Percentiles rank a stretch among this genome's conserved stretches.
Evolutionary conservation across 2,113 vertebrate species (phyloP).

Genomic region (Takifugu bimaculatus): DNA sequence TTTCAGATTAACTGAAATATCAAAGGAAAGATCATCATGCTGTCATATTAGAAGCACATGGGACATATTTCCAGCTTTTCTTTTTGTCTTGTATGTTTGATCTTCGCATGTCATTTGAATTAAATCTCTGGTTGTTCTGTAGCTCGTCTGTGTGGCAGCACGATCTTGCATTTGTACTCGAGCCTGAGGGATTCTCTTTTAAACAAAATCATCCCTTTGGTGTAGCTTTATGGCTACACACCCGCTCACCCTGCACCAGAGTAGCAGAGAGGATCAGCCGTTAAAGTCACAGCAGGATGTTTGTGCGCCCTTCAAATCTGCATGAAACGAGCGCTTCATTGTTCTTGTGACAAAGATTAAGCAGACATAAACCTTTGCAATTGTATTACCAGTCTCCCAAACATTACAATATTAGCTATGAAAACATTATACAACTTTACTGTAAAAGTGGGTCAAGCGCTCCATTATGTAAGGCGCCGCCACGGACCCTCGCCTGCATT

Average conservation of each 20-base stretch:
- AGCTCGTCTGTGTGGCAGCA: not conserved
- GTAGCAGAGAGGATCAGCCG: not conserved
- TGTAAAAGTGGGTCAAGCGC: not conserved
- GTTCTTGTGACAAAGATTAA: too few relatives aligned
- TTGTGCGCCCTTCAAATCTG: not conserved
- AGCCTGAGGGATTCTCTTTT: not conserved
- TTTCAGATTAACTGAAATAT: constrained; percentile 6
- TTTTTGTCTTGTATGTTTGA: constrained; percentile 13
- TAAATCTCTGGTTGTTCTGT: not conserved
- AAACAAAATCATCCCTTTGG: not conserved
- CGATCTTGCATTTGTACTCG: not conserved
- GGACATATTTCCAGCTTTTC: constrained; percentile 10
- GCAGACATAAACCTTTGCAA: too few relatives aligned
- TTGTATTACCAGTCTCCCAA: too few relatives aligned
- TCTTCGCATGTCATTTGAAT: constrained; percentile 9
- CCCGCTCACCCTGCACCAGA: not conserved
- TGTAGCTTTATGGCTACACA: not conserved
- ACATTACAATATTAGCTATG: too few relatives aligned
- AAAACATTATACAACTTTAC: too few relatives aligned
- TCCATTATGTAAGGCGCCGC: not conserved
- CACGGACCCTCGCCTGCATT: constrained; percentile 24
- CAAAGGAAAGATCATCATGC: not conserved
- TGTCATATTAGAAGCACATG: constrained; percentile 7
- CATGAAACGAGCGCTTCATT: too few relatives aligned
- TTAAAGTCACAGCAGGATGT: not conserved